Percentiles rank a stretch among this genome's conserved stretches.
These are phyloP conservation scores for Himalopsyche phryganea DNA, from an alignment of 1,140 invertebrate genomes.

Conservation along the genomic window DNA sequence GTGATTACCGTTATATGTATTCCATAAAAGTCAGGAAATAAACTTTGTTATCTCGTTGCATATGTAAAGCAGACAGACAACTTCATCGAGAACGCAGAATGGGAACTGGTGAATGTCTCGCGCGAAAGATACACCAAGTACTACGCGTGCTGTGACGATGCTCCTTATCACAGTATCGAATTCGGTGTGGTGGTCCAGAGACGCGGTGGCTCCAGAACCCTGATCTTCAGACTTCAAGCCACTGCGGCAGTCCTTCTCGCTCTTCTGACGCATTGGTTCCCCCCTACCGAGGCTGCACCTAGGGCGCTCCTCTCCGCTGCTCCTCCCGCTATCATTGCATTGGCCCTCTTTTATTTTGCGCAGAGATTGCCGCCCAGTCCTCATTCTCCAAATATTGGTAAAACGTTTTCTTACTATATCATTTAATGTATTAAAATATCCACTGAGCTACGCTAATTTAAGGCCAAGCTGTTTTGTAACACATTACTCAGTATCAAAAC, in stretches of 20 bases:
- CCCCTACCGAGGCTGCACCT: conserved; percentile 60
- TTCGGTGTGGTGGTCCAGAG: conserved; percentile 17
- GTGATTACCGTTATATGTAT: too few relatives aligned
- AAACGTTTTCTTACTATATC: conserved; percentile 38
- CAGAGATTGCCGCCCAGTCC: conserved; percentile 56
- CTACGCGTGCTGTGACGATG: conserved; percentile 54
- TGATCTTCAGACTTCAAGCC: conserved; percentile 7
- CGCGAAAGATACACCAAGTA: conserved; percentile 42
- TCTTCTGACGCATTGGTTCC: conserved; percentile 55
- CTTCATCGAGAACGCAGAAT: conserved; percentile 53
- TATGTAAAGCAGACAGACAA: conserved; percentile 37
- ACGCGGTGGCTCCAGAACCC: conserved; percentile 7
- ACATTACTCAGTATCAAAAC: neutral
- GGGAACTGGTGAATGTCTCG: conserved; percentile 52
- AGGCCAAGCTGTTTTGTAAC: neutral
- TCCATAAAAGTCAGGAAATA: too few relatives aligned
- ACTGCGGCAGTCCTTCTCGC: conserved; percentile 48
- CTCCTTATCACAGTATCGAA: conserved; percentile 43
- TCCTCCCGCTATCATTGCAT: conserved; percentile 60
- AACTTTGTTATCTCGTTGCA: too few relatives aligned
- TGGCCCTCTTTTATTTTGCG: conserved; percentile 62
- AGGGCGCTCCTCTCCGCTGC: conserved; percentile 39
- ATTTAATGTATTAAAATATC: conserved; percentile 61
- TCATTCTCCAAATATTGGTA: conserved; percentile 57
- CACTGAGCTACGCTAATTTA: conserved; percentile 46